These are phyloP conservation scores for Tridacna gigas DNA, from an alignment of 2,888 invertebrate species.

Conservation along the genomic window DNA sequence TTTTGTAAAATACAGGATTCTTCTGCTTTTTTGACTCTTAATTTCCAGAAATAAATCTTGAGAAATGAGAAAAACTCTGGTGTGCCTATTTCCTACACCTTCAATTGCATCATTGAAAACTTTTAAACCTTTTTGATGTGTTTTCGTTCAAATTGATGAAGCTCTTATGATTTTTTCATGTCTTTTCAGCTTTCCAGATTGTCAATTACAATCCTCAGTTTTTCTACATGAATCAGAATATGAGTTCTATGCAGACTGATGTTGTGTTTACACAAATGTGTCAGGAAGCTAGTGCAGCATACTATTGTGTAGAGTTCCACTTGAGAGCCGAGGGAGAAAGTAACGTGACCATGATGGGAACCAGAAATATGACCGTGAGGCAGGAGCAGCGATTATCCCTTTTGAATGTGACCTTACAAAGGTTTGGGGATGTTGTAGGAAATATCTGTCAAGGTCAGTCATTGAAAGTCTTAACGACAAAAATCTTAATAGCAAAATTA, in stretches of 20 bases:
- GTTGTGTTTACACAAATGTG: conserved; percentile 38
- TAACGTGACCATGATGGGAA: conserved; percentile 11
- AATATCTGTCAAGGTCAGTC: conserved; percentile 45
- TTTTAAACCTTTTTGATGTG: no score
- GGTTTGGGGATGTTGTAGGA: conserved; percentile 38
- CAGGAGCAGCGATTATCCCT: conserved; percentile 25
- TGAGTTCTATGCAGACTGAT: conserved; percentile 27
- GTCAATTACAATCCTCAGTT: conserved; percentile 34
- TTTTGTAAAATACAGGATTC: no score
- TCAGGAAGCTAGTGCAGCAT: conserved; percentile 46
- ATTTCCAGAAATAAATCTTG: no score
- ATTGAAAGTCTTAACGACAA: not conserved
- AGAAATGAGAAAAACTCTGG: no score
- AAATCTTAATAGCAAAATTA: not conserved
- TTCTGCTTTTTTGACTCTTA: no score
- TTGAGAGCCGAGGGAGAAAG: conserved; percentile 13
- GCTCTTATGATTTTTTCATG: not conserved
- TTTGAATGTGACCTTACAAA: conserved; percentile 42
- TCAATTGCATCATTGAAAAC: no score
- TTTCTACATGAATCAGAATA: conserved; percentile 24
- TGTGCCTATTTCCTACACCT: no score
- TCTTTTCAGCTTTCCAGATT: conserved; percentile 45
- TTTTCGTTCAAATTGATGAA: no score
- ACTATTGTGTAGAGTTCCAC: conserved; percentile 49
- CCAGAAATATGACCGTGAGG: not conserved